phyloP scores from a whole-genome alignment of 2,888 invertebrate species.

The Bombyx huttoni region DNA sequence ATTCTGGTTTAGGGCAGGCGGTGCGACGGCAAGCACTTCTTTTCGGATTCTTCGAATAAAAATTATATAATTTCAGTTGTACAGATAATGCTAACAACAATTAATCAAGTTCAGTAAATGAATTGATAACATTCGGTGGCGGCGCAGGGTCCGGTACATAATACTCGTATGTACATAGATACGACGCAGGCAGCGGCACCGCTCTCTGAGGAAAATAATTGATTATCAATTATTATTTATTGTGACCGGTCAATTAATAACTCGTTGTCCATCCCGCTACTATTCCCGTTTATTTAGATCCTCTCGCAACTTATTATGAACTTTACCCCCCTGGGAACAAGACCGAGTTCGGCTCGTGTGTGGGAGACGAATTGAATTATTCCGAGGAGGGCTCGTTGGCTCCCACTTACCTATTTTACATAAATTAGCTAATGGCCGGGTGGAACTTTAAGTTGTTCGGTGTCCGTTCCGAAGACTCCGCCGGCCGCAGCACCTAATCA shows the following conservation, averaged over 20 bases:
- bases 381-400: neutral
- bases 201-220: neutral
- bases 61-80: no score
- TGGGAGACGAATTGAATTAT: conserved; percentile 1
- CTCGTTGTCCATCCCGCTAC: conserved; percentile 1
- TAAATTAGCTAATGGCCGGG: conserved; percentile 3
- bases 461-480: neutral
- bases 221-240: conserved; percentile 3
- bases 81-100: no score
- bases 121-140: no score
- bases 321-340: neutral
- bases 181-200: no score
- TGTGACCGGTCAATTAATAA: conserved; percentile 2
- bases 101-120: no score
- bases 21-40: no score
- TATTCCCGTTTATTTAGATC: neutral
- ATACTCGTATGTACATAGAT: no score
- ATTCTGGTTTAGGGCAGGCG: no score
- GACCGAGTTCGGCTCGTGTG: neutral
- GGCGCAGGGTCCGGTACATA: no score
- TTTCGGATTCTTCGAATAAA: no score
- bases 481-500: no score
- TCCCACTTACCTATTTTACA: neutral
- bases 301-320: neutral
- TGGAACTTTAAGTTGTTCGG: neutral